Evolutionary conservation across 2,888 invertebrate species (phyloP).

Genomic region (Meiosimyza decipiens): DNA sequence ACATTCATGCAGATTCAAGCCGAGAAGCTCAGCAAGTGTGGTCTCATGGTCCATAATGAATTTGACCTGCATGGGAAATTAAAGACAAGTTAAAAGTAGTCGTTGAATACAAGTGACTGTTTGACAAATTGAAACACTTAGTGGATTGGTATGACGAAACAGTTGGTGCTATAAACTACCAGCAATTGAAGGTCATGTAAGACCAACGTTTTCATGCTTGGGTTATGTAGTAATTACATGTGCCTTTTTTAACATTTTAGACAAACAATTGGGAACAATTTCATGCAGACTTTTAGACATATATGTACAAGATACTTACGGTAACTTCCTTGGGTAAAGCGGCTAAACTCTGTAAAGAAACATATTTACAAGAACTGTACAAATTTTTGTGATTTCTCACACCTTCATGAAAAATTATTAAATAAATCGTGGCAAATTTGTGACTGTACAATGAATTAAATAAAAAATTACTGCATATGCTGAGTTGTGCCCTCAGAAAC

Average conservation of each 20-base stretch:
- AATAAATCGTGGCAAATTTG: not conserved
- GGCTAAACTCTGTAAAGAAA: slow-evolving; percentile 81
- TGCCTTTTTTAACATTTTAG: too few species aligned
- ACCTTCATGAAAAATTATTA: not conserved
- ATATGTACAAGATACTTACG: slow-evolving; percentile 70
- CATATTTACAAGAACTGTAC: slow-evolving; percentile 65
- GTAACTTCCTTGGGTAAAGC: slow-evolving; percentile 83
- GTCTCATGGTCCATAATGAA: slow-evolving; percentile 95
- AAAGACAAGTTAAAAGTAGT: too few species aligned
- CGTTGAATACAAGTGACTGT: too few species aligned
- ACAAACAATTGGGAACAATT: too few species aligned
- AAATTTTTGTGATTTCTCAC: slow-evolving; percentile 45
- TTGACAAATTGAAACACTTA: too few species aligned
- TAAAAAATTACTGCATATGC: not conserved
- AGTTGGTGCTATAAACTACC: too few species aligned
- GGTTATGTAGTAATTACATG: too few species aligned
- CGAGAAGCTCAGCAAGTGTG: slow-evolving; percentile 89
- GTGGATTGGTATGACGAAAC: too few species aligned
- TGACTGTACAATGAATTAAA: slow-evolving; percentile 53
- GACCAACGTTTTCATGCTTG: too few species aligned
- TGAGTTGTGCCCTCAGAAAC: slow-evolving; percentile 1
- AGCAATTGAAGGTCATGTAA: too few species aligned
- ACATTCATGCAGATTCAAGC: slow-evolving; percentile 93
- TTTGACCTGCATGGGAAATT: slow-evolving; percentile 74
- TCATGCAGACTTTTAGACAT: too few species aligned